phyloP scores from a whole-genome alignment of 2,888 invertebrate genomes.

The Leptura quadrifasciata region DNA sequence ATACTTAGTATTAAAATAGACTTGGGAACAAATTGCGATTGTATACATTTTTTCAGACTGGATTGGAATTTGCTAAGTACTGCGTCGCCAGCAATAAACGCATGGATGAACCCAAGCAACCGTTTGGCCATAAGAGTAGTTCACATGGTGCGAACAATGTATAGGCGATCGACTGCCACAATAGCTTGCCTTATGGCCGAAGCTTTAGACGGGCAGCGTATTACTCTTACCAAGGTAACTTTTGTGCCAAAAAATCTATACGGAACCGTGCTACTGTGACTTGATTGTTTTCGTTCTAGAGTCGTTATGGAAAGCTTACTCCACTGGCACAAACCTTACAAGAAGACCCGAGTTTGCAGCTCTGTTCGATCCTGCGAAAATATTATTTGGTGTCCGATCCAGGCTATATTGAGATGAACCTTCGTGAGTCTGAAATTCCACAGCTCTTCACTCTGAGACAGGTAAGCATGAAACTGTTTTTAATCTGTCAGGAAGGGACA shows the following conservation, averaged over 20 bases:
- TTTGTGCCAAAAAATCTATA: neutral
- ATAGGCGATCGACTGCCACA: conserved; percentile 87
- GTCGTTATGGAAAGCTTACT: conserved; percentile 92
- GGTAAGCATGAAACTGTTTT: conserved; percentile 73
- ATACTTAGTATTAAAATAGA: no score
- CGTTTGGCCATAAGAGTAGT: conserved; percentile 90
- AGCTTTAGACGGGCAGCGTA: conserved; percentile 90
- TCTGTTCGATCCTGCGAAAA: conserved; percentile 91
- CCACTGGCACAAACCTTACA: conserved; percentile 92
- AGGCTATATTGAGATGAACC: conserved; percentile 86
- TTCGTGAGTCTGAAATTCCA: conserved; percentile 89
- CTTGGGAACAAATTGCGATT: no score
- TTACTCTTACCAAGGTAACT: conserved; percentile 84
- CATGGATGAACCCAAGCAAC: conserved; percentile 98
- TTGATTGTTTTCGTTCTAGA: conserved; percentile 76
- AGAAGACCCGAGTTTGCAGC: conserved; percentile 96
- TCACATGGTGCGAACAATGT: conserved; percentile 86
- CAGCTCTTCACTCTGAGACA: conserved; percentile 91
- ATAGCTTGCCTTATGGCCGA: conserved; percentile 97
- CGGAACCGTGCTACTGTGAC: neutral
- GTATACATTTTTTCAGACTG: conserved; percentile 76
- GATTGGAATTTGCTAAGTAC: conserved; percentile 98
- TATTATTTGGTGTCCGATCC: conserved; percentile 87
- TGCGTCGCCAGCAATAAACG: conserved; percentile 96
- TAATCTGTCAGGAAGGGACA: neutral